Conservation (phyloP, 1,140 invertebrate genomes). For the Heliothis virescens region DNA sequence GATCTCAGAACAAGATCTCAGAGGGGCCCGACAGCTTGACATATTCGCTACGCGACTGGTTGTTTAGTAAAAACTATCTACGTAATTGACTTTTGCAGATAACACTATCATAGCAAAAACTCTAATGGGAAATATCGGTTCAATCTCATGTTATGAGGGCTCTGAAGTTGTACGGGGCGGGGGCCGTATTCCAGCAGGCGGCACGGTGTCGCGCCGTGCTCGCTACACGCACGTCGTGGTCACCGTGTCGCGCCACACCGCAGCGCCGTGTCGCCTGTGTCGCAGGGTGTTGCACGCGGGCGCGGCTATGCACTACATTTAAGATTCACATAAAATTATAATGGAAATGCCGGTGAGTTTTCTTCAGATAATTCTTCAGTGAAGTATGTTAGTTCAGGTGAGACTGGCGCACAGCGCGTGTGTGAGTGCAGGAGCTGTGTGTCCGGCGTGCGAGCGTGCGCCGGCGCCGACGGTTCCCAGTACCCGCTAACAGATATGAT, state of each 20-base stretch:
- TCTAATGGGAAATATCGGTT: conserved; percentile 31
- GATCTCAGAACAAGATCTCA: conserved; percentile 35
- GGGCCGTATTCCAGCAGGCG: conserved; percentile 6
- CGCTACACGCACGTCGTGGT: not conserved
- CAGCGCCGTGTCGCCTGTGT: not conserved
- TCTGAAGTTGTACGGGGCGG: not conserved
- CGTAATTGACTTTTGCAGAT: conserved; percentile 46
- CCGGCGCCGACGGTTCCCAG: conserved; percentile 46
- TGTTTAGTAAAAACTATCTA: conserved; percentile 13
- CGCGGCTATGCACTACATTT: not conserved
- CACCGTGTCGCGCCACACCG: not conserved
- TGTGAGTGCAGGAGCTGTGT: not conserved
- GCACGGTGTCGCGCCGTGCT: conserved; percentile 5
- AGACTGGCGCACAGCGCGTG: not conserved
- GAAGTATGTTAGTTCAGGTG: not conserved
- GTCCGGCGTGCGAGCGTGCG: conserved; percentile 14
- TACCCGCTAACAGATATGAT: conserved; percentile 59
- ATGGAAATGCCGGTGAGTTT: conserved; percentile 11
- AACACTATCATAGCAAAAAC: conserved; percentile 32
- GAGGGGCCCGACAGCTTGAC: conserved; percentile 19
- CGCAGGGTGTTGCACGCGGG: not conserved
- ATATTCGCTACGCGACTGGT: conserved; percentile 16
- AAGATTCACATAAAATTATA: conserved; percentile 2
- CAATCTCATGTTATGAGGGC: conserved; percentile 22
- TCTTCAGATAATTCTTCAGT: not conserved